These are phyloP conservation scores for Acanthochromis polyacanthus DNA, from an alignment of 2,113 vertebrate genomes.

Conservation along the genomic window DNA sequence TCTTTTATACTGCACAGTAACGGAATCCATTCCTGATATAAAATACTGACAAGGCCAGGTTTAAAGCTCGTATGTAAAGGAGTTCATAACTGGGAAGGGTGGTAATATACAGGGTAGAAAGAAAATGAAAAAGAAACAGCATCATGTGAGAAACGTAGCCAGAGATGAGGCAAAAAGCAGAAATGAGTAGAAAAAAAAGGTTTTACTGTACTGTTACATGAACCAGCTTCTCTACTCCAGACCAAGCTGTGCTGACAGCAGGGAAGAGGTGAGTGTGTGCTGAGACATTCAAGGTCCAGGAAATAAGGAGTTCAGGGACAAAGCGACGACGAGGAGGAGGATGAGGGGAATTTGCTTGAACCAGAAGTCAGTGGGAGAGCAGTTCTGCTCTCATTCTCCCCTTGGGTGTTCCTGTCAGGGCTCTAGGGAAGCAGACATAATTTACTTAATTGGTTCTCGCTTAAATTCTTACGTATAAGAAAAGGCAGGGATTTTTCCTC, in stretches of 20 bases:
- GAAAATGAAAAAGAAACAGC: no score
- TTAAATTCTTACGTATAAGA: slow-evolving; percentile 31
- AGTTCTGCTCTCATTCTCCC: slow-evolving; percentile 39
- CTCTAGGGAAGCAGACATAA: slow-evolving; percentile 73
- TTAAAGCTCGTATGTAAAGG: no score
- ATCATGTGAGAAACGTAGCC: not conserved
- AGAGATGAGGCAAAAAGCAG: not conserved
- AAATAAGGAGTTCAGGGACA: slow-evolving; percentile 41
- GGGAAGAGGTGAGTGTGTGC: slow-evolving; percentile 22
- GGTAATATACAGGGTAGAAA: no score
- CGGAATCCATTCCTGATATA: no score
- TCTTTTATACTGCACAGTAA: no score
- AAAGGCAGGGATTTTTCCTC: slow-evolving; percentile 34
- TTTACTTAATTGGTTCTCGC: slow-evolving; percentile 78
- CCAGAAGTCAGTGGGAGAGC: slow-evolving; percentile 48
- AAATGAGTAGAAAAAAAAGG: not conserved
- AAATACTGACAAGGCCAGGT: no score
- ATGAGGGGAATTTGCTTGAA: slow-evolving; percentile 20
- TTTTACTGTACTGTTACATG: slow-evolving; percentile 2
- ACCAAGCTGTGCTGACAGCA: slow-evolving; percentile 11
- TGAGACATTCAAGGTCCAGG: slow-evolving; percentile 15
- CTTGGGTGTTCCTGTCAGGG: slow-evolving; percentile 72
- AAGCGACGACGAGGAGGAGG: slow-evolving; percentile 4
- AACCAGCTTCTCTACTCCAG: slow-evolving; percentile 31
- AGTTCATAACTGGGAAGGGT: no score